Percentiles rank a stretch among this genome's conserved stretches.
phyloP scores from a whole-genome alignment of 2,113 vertebrate genomes.

The Psammodynastes pulverulentus region DNA sequence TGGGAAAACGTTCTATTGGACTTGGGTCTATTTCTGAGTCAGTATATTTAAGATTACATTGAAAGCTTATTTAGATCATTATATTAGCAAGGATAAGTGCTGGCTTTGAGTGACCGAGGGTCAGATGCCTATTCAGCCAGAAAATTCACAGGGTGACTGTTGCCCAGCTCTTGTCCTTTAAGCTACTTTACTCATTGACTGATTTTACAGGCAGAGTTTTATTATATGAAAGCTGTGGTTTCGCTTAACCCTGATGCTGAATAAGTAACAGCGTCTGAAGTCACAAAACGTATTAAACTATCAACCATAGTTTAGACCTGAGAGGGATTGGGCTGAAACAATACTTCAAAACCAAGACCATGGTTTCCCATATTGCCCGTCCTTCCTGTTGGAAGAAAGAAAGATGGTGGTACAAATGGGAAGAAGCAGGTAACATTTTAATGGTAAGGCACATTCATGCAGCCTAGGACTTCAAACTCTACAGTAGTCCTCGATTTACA shows the following conservation, averaged over 20 bases:
- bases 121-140: not conserved
- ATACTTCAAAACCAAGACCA: not conserved
- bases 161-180: not conserved
- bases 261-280: not conserved
- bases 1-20: not conserved
- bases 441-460: constrained; percentile 48
- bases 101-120: not conserved
- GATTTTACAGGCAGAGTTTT: not conserved
- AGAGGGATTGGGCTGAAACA: not conserved
- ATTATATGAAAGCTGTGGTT: not conserved
- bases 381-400: not conserved
- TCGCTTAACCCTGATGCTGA: not conserved
- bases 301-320: not conserved
- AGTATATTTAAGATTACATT: not conserved
- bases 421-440: constrained; percentile 37
- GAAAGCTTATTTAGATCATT: not conserved
- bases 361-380: not conserved
- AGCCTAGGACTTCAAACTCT: constrained; percentile 54
- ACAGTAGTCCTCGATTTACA: not conserved
- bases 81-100: not conserved
- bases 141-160: not conserved
- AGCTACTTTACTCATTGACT: not conserved
- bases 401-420: not conserved
- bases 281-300: not conserved
- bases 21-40: not conserved